A percentile compares a stretch with the other conserved stretches of the same genome.
These are phyloP conservation scores for Prunella himalayana DNA, from an alignment of 2,113 vertebrate genomes.

Conservation along the genomic window DNA sequence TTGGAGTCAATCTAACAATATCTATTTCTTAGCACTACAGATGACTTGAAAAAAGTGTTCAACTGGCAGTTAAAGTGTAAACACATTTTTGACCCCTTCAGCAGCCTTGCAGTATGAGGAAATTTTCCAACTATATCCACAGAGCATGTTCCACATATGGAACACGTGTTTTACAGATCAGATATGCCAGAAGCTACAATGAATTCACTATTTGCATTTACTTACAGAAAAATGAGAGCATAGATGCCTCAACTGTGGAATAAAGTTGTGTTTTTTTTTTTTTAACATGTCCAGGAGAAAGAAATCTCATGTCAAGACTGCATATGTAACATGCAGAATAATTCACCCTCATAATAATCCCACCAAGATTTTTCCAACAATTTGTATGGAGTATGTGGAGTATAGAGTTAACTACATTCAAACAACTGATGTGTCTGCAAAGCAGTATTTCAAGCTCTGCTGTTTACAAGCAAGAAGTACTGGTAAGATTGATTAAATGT, in stretches of 20 bases:
- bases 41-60: background rate
- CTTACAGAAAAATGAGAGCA: background rate
- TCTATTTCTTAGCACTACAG: background rate
- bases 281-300: background rate
- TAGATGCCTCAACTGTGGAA: background rate
- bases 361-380: background rate
- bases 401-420: background rate
- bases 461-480: background rate
- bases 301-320: background rate
- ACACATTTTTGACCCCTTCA: background rate
- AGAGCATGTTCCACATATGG: background rate
- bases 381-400: background rate
- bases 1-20: background rate
- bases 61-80: background rate
- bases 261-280: background rate
- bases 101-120: background rate
- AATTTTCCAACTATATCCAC: background rate
- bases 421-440: background rate
- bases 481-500: background rate
- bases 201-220: background rate
- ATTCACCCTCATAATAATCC: background rate
- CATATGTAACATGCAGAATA: background rate
- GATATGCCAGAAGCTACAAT: background rate
- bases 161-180: background rate
- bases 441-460: background rate